phyloP scores from a whole-genome alignment of 2,888 invertebrate genomes.

The Stenichneumon culpator region DNA sequence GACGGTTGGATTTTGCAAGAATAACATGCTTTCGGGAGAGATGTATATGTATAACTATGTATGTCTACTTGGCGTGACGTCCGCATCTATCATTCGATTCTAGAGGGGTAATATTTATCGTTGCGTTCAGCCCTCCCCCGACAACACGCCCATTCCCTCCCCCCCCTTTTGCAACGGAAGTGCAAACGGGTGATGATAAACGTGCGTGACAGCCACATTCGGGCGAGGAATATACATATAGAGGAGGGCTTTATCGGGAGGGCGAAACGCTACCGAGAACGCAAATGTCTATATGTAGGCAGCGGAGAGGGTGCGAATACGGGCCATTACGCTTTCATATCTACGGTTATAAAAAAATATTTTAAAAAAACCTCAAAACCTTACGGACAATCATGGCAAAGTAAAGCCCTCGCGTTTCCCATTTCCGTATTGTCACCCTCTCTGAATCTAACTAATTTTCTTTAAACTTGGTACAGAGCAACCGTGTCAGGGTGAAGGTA shows the following conservation, averaged over 20 bases:
- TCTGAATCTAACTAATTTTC: neutral
- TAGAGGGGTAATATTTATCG: constrained; percentile 60
- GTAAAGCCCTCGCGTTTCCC: too few species aligned
- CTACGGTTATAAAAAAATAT: neutral
- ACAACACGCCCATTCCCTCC: constrained; percentile 27
- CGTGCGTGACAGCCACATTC: constrained; percentile 52
- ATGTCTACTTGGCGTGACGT: constrained; percentile 59
- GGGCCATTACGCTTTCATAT: neutral
- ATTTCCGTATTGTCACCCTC: neutral
- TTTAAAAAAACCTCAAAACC: neutral
- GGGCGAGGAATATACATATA: neutral
- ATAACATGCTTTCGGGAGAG: constrained; percentile 55
- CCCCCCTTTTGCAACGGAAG: constrained; percentile 46
- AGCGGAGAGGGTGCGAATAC: constrained; percentile 8
- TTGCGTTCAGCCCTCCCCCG: constrained; percentile 51
- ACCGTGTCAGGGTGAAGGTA: constrained; percentile 19
- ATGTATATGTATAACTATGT: constrained; percentile 44
- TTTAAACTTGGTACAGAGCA: constrained; percentile 22
- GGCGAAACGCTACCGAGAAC: constrained; percentile 50
- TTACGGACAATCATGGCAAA: too few species aligned
- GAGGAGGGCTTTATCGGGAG: constrained; percentile 35
- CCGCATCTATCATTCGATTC: constrained; percentile 65
- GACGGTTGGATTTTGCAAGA: constrained; percentile 46
- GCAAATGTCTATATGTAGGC: constrained; percentile 53
- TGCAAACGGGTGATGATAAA: constrained; percentile 64